Percentiles rank a stretch among this genome's conserved stretches.
Evolutionary conservation across 2,113 vertebrate genomes (phyloP).

Genomic region (Dromaius novaehollandiae): DNA sequence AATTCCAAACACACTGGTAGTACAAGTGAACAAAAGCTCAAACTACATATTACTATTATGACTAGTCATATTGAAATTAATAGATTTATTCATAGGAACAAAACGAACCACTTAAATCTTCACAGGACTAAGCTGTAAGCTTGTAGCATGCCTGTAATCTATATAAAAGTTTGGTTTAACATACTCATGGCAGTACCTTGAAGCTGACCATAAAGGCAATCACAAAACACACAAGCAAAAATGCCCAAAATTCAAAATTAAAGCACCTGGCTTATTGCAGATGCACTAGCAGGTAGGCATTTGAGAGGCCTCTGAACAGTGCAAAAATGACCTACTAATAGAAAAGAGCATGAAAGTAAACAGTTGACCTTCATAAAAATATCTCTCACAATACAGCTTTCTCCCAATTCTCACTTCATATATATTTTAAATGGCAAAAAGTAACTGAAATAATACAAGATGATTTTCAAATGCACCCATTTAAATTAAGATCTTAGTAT

Average conservation of each 20-base stretch:
- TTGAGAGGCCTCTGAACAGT: not conserved
- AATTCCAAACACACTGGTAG: not conserved
- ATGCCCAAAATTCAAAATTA: not conserved
- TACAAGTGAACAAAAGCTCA: not conserved
- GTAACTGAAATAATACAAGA: not conserved
- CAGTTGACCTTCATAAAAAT: not conserved
- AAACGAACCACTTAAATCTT: not conserved
- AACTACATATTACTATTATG: not conserved
- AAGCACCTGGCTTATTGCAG: not conserved
- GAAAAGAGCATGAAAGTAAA: not conserved
- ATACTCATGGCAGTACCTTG: not conserved
- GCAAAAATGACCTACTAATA: not conserved
- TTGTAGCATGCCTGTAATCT: fast-evolving
- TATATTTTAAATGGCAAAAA: not conserved
- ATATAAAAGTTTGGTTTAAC: not conserved
- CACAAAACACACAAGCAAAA: not conserved
- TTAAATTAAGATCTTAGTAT: not conserved
- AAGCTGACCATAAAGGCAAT: not conserved
- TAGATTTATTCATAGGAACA: not conserved
- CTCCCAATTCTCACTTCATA: not conserved
- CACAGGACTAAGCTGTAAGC: not conserved
- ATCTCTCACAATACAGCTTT: not conserved
- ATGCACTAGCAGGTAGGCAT: not conserved
- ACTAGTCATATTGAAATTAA: not conserved
- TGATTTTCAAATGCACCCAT: not conserved